Evolutionary conservation across 2,113 vertebrate species (phyloP).

Genomic region (Sterrhoptilus dennistouni): DNA sequence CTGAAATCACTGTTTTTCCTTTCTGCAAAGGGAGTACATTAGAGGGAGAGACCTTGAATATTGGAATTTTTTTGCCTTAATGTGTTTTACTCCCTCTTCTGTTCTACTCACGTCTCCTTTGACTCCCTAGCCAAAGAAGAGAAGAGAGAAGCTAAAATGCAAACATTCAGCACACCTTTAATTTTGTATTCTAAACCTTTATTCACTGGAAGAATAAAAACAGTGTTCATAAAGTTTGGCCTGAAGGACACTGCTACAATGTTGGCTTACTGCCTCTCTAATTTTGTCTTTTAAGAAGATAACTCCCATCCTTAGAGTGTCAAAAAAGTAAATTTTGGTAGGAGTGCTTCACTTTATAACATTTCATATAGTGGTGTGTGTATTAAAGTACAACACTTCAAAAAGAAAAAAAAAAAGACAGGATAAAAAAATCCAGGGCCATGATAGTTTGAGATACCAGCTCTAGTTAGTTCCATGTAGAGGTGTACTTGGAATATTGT

Average conservation of each 20-base stretch:
- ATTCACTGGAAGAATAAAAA: not conserved
- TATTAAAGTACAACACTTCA: not conserved
- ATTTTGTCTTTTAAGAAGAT: not conserved
- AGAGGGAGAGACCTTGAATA: not conserved
- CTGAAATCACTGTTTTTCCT: not conserved
- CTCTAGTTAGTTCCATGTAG: not conserved
- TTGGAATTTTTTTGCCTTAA: not conserved
- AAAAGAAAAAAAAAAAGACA: not conserved
- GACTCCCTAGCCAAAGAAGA: not conserved
- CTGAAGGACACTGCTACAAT: not conserved
- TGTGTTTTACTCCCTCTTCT: not conserved
- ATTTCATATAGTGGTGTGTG: not conserved
- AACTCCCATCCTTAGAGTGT: not conserved
- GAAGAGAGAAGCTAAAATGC: not conserved
- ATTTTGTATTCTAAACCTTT: not conserved
- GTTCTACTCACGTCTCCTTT: not conserved
- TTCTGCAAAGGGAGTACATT: not conserved
- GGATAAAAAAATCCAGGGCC: not conserved
- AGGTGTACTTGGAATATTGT: not conserved
- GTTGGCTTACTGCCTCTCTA: not conserved
- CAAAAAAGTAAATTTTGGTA: not conserved
- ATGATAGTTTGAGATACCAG: not conserved
- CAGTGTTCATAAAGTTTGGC: not conserved
- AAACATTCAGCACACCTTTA: not conserved
- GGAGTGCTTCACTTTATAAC: not conserved